Conservation (phyloP, 2,797 vertebrate species). For the Sebastes kiyomatsui region DNA sequence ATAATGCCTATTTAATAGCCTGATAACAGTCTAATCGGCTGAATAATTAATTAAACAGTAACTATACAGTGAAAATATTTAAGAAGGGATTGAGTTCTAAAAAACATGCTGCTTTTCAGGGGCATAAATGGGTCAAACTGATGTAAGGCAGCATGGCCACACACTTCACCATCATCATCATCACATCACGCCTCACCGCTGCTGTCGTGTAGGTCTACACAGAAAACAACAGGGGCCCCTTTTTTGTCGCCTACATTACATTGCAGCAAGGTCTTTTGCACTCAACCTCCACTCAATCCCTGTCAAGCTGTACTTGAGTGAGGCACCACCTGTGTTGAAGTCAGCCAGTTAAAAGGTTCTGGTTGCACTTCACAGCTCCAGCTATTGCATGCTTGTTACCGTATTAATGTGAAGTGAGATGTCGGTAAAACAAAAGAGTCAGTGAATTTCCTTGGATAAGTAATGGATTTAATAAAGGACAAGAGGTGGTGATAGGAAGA, state of each 20-base stretch:
- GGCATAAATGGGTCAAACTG: background rate
- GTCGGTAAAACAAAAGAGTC: background rate
- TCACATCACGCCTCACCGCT: background rate
- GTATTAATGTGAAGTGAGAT: too few relatives aligned
- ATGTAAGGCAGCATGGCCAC: background rate
- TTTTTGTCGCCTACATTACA: background rate
- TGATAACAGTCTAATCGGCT: too few relatives aligned
- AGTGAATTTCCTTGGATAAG: background rate
- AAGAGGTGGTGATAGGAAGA: background rate
- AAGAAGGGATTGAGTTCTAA: too few relatives aligned
- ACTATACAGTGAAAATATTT: too few relatives aligned
- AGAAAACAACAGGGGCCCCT: background rate
- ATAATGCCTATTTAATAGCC: too few relatives aligned
- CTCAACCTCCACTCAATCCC: background rate
- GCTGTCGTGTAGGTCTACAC: background rate
- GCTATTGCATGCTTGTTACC: background rate
- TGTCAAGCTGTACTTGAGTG: background rate
- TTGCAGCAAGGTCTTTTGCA: background rate
- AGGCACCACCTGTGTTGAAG: background rate
- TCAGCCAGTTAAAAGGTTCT: background rate
- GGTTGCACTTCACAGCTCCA: background rate
- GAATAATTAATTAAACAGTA: too few relatives aligned
- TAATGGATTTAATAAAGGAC: background rate
- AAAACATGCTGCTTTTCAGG: background rate
- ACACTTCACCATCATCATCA: background rate